Evolutionary conservation across 53 echinoderm and acorn worm genomes (phyloP).

Genomic region (Glandiceps talaboti): DNA sequence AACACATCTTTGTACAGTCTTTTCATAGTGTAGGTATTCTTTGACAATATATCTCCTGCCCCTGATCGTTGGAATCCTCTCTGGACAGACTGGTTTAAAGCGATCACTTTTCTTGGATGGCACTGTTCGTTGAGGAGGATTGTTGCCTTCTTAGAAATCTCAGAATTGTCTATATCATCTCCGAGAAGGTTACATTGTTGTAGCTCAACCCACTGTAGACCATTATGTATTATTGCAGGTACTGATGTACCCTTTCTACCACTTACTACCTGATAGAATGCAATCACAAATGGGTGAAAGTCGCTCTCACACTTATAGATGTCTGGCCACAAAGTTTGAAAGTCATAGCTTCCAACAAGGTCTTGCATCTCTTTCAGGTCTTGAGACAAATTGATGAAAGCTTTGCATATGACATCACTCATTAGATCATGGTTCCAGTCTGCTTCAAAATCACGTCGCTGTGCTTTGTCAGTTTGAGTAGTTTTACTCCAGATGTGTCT

Average conservation of each 20-base stretch:
- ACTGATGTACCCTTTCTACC: constrained; percentile 1
- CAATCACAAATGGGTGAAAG: constrained; percentile 19
- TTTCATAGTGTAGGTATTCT: constrained; percentile 6
- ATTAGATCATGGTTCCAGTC: constrained; percentile 39
- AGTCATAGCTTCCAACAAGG: constrained; percentile 10
- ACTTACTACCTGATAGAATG: constrained; percentile 16
- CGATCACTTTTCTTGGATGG: constrained; percentile 5
- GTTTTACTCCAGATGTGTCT: constrained; percentile 27
- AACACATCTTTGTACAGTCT: constrained; percentile 21
- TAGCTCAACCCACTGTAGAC: constrained; percentile 21
- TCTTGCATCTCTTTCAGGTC: constrained; percentile 17
- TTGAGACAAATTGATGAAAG: constrained; percentile 20
- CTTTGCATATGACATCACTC: constrained; percentile 23
- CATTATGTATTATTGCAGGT: constrained; percentile 19
- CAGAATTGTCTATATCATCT: not conserved
- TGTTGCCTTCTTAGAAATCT: constrained; percentile 3
- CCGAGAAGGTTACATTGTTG: constrained; percentile 19
- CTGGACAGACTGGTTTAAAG: constrained; percentile 8
- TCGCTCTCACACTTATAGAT: constrained; percentile 10
- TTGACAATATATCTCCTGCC: constrained; percentile 2
- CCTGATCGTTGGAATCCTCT: constrained; percentile 6
- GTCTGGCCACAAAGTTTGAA: constrained; percentile 36
- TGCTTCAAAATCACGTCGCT: constrained; percentile 29
- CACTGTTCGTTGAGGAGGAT: constrained; percentile 7
- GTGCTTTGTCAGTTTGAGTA: constrained; percentile 4